Evolutionary conservation across 2,888 invertebrate genomes (phyloP), one percentile per base, ranked within the genome.

Genomic region (Amiota communis): DNA sequence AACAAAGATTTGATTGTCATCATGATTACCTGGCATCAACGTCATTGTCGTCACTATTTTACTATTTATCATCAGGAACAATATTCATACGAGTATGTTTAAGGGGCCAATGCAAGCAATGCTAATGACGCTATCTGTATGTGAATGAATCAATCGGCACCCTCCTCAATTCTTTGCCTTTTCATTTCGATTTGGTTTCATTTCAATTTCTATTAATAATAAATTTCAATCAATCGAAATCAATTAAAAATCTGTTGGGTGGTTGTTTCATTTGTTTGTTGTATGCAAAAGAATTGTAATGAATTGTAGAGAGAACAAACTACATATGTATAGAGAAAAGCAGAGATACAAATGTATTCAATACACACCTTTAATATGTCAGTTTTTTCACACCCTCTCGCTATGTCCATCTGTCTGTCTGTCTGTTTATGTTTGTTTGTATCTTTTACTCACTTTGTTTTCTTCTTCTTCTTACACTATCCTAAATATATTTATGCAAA

Each of bases 191-290:
- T 49, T 65, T n/a, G 51, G 53, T 1, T 23, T 51, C 53, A 53
- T 68, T 53, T 68, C 23, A 67, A 67, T 20, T 67, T 67, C 67
- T 48, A 68, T 68, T 49, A 20, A 68, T 68, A 68, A 68, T 68
- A 68, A 68, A 68, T 65, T 48, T 65, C 65, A 65, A 48, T 68
- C 67, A 68, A 68, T 51, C 67, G 23, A 51, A 68, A 68, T 51
- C 67, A 68, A 68, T 68, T 68, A 23, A 68, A 53, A 59, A 11
- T 59, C 11, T 59, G 20, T 20, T 57, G 15, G 11, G 13, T 17
- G 57, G 53, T 13, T 15, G 67, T 53, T 68, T 68, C 53, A 68
- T 68, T 68, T 68, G 53, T 68, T 51, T 68, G 36, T 36, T 36
- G 51, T n/a, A 68, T 68, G 23, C 67, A 51, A 49, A 68, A 68